phyloP scores from a whole-genome alignment of 2,113 vertebrate genomes.

The Silurus glanis region DNA sequence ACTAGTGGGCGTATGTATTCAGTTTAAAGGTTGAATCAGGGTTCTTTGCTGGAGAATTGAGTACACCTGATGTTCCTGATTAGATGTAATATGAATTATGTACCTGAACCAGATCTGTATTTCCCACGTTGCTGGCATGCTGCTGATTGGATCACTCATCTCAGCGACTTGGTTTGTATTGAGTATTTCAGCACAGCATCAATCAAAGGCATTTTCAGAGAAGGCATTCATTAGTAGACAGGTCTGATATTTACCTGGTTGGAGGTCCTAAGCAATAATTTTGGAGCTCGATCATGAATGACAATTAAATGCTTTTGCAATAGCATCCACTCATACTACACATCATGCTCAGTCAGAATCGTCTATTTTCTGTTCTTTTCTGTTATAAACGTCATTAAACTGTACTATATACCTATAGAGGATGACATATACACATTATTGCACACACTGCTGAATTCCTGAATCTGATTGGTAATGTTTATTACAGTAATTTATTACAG shows the following conservation, averaged over 20 bases:
- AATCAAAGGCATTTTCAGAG: constrained; percentile 9
- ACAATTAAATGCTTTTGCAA: constrained; percentile 12
- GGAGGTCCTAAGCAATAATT: neutral
- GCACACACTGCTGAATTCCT: neutral
- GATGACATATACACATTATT: neutral
- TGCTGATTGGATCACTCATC: constrained; percentile 6
- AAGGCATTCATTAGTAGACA: constrained; percentile 2
- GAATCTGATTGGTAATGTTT: neutral
- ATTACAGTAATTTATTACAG: neutral
- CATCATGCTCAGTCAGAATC: neutral
- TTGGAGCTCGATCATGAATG: neutral
- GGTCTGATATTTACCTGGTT: neutral
- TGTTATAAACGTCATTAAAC: neutral
- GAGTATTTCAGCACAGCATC: constrained; percentile 17
- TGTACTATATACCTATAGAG: neutral
- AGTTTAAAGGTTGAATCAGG: constrained; percentile 13
- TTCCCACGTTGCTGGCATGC: constrained; percentile 21
- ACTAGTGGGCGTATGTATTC: constrained; percentile 6
- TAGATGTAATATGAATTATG: constrained; percentile 35
- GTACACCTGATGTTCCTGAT: constrained; percentile 24
- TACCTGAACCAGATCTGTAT: constrained; percentile 11
- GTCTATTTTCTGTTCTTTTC: neutral
- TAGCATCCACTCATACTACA: neutral
- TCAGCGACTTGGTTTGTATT: constrained; percentile 4
- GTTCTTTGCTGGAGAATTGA: constrained; percentile 32